These are phyloP conservation scores for Thereva nobilitata DNA, from an alignment of 2,888 invertebrate species.

Conservation along the genomic window DNA sequence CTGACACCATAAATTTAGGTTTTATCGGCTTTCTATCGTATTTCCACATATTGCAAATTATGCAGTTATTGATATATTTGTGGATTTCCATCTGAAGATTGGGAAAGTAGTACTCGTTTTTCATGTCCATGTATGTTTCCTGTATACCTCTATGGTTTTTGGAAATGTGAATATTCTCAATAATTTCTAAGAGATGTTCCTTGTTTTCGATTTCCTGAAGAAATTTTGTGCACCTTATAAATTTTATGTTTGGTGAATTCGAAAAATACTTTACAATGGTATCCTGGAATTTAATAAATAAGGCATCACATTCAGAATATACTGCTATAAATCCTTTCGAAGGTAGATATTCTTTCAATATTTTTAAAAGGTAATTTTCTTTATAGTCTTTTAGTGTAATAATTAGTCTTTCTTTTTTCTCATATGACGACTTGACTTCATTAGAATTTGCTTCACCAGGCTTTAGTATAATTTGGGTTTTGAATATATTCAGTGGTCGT, in stretches of 20 bases:
- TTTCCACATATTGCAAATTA: too few species aligned
- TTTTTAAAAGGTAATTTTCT: slow-evolving; percentile 9
- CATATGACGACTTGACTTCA: slow-evolving; percentile 2
- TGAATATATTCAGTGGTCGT: slow-evolving; percentile 13
- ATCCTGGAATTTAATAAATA: not conserved
- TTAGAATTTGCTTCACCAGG: not conserved
- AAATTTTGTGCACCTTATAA: slow-evolving; percentile 8
- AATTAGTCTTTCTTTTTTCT: slow-evolving; percentile 5
- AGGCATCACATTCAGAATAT: too few species aligned
- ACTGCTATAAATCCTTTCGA: not conserved
- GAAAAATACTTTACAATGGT: slow-evolving; percentile 6
- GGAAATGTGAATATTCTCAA: too few species aligned
- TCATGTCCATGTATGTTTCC: too few species aligned
- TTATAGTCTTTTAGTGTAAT: slow-evolving; percentile 7
- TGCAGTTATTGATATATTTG: too few species aligned
- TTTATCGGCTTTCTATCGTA: too few species aligned
- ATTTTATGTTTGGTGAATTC: slow-evolving; percentile 4
- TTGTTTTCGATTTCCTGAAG: not conserved
- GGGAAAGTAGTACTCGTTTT: too few species aligned
- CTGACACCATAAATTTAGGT: too few species aligned
- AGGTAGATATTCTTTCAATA: slow-evolving; percentile 6
- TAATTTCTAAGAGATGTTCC: too few species aligned
- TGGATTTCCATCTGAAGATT: too few species aligned
- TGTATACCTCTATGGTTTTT: too few species aligned
- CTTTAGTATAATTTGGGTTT: slow-evolving; percentile 9